phyloP scores from a whole-genome alignment of 2,113 vertebrate species.

The Eretmochelys imbricata region DNA sequence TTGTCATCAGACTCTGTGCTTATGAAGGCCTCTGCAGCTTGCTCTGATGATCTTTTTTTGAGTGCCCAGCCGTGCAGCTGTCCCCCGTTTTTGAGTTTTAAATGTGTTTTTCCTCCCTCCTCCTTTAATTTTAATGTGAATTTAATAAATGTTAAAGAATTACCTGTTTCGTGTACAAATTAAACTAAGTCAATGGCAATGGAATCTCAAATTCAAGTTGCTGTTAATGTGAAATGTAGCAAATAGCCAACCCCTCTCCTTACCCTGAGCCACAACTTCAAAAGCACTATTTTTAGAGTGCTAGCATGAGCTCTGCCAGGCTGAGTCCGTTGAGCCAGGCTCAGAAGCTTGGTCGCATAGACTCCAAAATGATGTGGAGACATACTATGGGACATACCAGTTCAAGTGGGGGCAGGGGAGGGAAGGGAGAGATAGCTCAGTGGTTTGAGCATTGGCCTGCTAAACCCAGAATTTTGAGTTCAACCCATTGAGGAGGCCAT shows the following conservation, averaged over 20 bases:
- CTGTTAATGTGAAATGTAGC: rapidly evolving
- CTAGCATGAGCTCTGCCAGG: background rate
- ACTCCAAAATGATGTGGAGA: background rate
- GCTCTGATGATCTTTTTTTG: background rate
- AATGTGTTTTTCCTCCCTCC: background rate
- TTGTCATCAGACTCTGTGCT: background rate
- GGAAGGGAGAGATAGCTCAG: no score
- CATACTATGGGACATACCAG: background rate
- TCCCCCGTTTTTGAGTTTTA: rapidly evolving
- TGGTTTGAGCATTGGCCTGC: no score
- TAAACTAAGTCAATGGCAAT: background rate
- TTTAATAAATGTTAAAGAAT: rapidly evolving
- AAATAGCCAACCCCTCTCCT: background rate
- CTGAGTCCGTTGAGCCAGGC: background rate
- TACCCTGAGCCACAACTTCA: background rate
- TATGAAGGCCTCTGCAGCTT: background rate
- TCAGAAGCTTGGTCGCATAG: background rate
- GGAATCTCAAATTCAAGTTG: background rate
- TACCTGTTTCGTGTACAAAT: background rate
- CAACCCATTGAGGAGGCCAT: no score
- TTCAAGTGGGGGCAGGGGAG: no score
- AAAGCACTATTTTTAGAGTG: background rate
- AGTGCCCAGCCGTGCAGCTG: rapidly evolving
- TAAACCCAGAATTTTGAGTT: no score
- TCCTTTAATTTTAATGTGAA: background rate